Evolutionary conservation across 2,797 vertebrate genomes (phyloP), one percentile per base, ranked within the genome.

Genomic region (Amniataba percoides): DNA sequence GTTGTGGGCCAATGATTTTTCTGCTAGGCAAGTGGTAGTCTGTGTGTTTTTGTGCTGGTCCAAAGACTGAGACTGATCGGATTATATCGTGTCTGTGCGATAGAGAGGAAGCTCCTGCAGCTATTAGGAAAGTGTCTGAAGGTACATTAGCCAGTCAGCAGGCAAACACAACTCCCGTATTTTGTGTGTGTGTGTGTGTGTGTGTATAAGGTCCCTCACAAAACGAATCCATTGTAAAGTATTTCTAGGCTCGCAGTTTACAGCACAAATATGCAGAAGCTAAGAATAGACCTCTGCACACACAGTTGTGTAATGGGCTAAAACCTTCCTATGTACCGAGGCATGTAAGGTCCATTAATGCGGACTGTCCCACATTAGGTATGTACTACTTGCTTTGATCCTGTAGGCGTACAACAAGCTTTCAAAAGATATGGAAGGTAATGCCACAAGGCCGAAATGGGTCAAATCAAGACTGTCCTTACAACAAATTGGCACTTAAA

Each of bases 1-100:
- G 70, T 87, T 87, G 56, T 78, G 58, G 79, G 72, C 83, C 88
- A 85, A 55, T 77, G 65, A 59, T 86, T 85, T 88, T 71, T 82
- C 66, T 83, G 56, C 74, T 80, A 11, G 13, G 71, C 66, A 74
- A 85, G 68, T 81, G 63, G 68, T 87, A 69, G 83, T 80, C 70
- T 18, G 40, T 82, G 77, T 88, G 70, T 78, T 88, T 86, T 74
- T 87, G 78, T 83, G 63, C 58, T 63, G 7, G 66, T 76, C 72
- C 63, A 72, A 64, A 60, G 78, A 77, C 73, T 48, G 66, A 59
- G 74, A 77, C 84, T 82, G 86, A 92, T 86, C 69, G 42, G 74
- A 86, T 89, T 80, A 84, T 67, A 55, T 27, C 68, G 21, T 59
- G 53, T 43, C 65, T 43, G 52, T 79, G 77, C 79, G 67, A 71